A percentile compares a stretch with the other conserved stretches of the same genome.
These are phyloP conservation scores for Pristionchus arcanus DNA, from an alignment of 2,888 invertebrate species.

Conservation along the genomic window DNA sequence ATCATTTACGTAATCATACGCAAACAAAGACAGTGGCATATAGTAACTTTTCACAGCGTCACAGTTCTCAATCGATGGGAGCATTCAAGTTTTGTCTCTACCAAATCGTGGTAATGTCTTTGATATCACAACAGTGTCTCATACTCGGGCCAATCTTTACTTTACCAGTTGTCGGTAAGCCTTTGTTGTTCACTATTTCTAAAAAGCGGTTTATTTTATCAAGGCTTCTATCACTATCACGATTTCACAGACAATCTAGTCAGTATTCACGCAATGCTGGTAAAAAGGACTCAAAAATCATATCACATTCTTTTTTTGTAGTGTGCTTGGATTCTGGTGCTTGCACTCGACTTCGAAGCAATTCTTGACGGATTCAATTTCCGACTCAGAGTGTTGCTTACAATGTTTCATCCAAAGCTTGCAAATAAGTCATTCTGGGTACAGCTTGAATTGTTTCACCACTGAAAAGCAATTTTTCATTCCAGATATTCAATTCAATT, in stretches of 20 bases:
- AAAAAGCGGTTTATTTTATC: neutral
- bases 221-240: neutral
- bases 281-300: neutral
- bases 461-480: neutral
- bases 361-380: conserved; percentile 7
- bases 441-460: neutral
- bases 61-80: neutral
- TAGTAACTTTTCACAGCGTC: neutral
- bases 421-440: neutral
- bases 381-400: neutral
- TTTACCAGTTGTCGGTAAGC: neutral
- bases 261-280: neutral
- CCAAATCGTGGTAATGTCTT: neutral
- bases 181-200: neutral
- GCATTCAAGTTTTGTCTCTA: neutral
- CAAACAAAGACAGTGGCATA: neutral
- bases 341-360: neutral
- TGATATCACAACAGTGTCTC: neutral
- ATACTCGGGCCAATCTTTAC: neutral
- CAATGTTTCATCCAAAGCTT: neutral
- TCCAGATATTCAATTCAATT: neutral
- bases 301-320: neutral
- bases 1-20: neutral
- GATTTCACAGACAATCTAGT: neutral
- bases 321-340: neutral